A percentile compares a stretch with the other conserved stretches of the same genome.
phyloP scores from a whole-genome alignment of 2,888 invertebrate species.

The Drosophila tripunctata region DNA sequence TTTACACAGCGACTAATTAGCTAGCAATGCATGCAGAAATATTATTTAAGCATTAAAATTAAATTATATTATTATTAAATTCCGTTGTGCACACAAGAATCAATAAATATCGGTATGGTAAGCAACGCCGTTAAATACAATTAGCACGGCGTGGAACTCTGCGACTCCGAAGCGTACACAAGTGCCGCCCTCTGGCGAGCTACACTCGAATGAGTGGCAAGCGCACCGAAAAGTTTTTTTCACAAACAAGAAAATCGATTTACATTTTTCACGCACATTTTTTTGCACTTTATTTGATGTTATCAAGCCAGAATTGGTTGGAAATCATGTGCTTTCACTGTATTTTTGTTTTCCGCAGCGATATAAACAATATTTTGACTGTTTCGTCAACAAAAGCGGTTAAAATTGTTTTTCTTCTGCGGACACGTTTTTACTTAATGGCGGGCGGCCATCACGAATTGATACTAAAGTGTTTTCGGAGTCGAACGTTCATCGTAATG shows the following conservation, averaged over 20 bases:
- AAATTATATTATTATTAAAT: slow-evolving; percentile 16
- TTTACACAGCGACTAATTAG: background rate
- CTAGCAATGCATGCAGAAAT: slow-evolving; percentile 26
- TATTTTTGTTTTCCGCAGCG: slow-evolving; percentile 72
- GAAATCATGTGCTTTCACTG: slow-evolving; percentile 69
- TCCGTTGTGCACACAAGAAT: slow-evolving; percentile 17
- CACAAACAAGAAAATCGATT: slow-evolving; percentile 81
- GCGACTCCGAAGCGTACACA: slow-evolving; percentile 54
- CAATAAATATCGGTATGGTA: slow-evolving; percentile 20
- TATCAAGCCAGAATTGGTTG: slow-evolving; percentile 64
- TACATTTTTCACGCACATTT: slow-evolving; percentile 83
- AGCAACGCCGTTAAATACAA: slow-evolving; percentile 49
- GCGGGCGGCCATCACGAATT: slow-evolving; percentile 80
- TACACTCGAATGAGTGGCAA: slow-evolving; percentile 36
- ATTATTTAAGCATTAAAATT: background rate
- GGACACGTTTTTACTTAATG: slow-evolving; percentile 85
- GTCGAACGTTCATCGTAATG: slow-evolving; percentile 60
- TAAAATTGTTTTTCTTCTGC: slow-evolving; percentile 83
- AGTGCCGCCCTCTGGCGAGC: slow-evolving; percentile 57
- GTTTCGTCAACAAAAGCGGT: slow-evolving; percentile 80
- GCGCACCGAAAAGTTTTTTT: slow-evolving; percentile 73
- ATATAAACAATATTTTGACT: slow-evolving; percentile 76
- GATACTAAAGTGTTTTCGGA: slow-evolving; percentile 76
- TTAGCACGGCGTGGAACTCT: slow-evolving; percentile 60
- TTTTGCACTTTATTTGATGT: slow-evolving; percentile 73